A percentile compares a stretch with the other conserved stretches of the same genome.
Evolutionary conservation across 2,888 invertebrate species (phyloP).

Genomic region (Tortrix viridana): DNA sequence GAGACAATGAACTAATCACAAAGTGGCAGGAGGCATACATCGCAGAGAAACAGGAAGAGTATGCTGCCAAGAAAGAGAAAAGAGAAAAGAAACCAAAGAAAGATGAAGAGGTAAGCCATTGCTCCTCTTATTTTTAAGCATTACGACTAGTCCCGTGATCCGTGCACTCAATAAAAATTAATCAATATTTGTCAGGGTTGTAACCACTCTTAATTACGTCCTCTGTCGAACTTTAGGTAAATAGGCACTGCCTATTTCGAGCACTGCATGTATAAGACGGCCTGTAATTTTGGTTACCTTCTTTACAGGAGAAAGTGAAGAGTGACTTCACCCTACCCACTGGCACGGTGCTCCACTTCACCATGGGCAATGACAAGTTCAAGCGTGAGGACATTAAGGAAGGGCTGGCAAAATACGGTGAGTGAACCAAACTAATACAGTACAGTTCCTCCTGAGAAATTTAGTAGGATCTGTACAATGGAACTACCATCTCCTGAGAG

Average conservation of each 20-base stretch:
- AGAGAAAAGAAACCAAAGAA: slow-evolving; percentile 82
- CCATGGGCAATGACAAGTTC: slow-evolving; percentile 84
- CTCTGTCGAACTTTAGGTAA: too few relatives aligned
- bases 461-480: too few relatives aligned
- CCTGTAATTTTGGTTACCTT: too few relatives aligned
- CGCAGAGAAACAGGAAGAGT: slow-evolving; percentile 87
- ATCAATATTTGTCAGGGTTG: too few relatives aligned
- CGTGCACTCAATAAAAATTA: background rate
- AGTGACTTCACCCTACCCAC: slow-evolving; percentile 85
- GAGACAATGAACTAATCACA: slow-evolving; percentile 85
- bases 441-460: too few relatives aligned
- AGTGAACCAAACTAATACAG: slow-evolving; percentile 20
- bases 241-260: too few relatives aligned
- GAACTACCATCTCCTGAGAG: too few relatives aligned
- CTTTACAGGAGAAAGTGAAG: slow-evolving; percentile 56
- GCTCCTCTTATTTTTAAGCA: too few relatives aligned
- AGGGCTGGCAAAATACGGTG: slow-evolving; percentile 84
- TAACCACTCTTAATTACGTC: too few relatives aligned
- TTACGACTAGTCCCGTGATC: too few relatives aligned
- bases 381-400: slow-evolving; percentile 90
- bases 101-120: slow-evolving; percentile 54
- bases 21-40: slow-evolving; percentile 89
- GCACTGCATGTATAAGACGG: too few relatives aligned
- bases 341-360: slow-evolving; percentile 90
- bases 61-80: slow-evolving; percentile 84